phyloP scores from a whole-genome alignment of 1,140 invertebrate genomes.

The Zaprionus capensis region DNA sequence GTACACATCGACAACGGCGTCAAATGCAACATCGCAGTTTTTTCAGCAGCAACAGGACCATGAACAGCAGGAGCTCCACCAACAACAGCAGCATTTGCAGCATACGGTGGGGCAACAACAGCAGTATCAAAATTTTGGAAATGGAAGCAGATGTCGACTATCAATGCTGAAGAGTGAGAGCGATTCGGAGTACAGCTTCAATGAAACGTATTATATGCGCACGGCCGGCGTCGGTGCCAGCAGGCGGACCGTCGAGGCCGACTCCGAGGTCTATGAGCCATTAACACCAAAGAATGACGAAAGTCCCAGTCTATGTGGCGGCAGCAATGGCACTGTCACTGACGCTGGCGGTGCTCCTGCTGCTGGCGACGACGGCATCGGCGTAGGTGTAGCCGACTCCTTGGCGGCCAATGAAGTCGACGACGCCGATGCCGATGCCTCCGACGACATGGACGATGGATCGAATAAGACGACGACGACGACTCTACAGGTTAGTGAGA shows the following conservation, averaged over 20 bases:
- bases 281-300: constrained; percentile 83
- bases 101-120: constrained; percentile 50
- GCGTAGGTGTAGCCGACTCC: constrained; percentile 48
- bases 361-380: constrained; percentile 14
- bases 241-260: constrained; percentile 44
- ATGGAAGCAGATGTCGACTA: constrained; percentile 52
- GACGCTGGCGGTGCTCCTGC: constrained; percentile 5
- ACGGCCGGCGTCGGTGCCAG: constrained; percentile 47
- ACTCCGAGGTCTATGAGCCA: constrained; percentile 79
- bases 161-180: constrained; percentile 66
- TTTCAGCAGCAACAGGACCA: constrained; percentile 46
- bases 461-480: constrained; percentile 69
- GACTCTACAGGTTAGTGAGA: constrained; percentile 70
- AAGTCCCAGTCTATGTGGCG: constrained; percentile 78
- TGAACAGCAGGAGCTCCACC: constrained; percentile 37
- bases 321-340: constrained; percentile 29
- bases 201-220: constrained; percentile 76
- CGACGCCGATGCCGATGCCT: constrained; percentile 67
- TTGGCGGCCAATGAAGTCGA: constrained; percentile 52
- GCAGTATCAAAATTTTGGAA: constrained; percentile 66
- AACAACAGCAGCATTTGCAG: constrained; percentile 48
- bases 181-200: constrained; percentile 74
- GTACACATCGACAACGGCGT: constrained; percentile 32
- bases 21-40: constrained; percentile 47
- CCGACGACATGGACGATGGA: constrained; percentile 79